Base-by-base conservation (phyloP, 2,888 invertebrate genomes). In the Cerastis leucographa region DNA sequence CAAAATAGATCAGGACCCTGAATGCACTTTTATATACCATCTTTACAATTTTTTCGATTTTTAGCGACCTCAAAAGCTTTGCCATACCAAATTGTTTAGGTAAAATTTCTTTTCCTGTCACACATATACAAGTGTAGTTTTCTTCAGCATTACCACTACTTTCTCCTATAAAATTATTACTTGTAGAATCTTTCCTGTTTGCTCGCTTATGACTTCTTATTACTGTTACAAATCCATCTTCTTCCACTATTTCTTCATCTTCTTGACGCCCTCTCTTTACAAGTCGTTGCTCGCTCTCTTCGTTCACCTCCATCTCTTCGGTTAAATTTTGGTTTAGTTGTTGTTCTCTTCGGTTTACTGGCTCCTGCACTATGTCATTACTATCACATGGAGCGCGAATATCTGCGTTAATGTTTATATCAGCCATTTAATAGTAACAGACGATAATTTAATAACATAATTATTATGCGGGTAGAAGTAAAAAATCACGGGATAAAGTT, bases 211-310 rank as follows among this genome's bases (percentile, higher is more conserved):
- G 56, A 6, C 9, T 44, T 40, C 65, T 64, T n/a, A 7, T 65
- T 59, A 75, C 66, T 65, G 75, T 65, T 2, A 75, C 69, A 75
- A 70, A 75, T 14, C 49, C 74, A 54, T 74, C 69, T 62, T 70
- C 69, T n/a, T 71, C 75, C 14, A 66, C 46, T 44, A 71, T 71
- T 59, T 70, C 70, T 17, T 71, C 70, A 6, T 75, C 75, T 22
- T 71, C 70, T 22, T 65, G 42, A 25, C 70, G 54, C 12, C 56
- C 65, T 75, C 70, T 75, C 59, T 71, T 75, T 66, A 49, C 49
- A 59, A 70, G 42, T 70, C 65, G 75, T 75, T 75, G 75, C 29
- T 71, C 71, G 19, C 70, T 40, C 40, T 59, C 25, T 66, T 40
- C 59, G 2, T 25, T 35, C 65, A 22, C 12, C 46, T 46, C n/a